These are phyloP conservation scores for Pachyuromys duprasi DNA, from an alignment of 2,797 vertebrate genomes.

Conservation along the genomic window DNA sequence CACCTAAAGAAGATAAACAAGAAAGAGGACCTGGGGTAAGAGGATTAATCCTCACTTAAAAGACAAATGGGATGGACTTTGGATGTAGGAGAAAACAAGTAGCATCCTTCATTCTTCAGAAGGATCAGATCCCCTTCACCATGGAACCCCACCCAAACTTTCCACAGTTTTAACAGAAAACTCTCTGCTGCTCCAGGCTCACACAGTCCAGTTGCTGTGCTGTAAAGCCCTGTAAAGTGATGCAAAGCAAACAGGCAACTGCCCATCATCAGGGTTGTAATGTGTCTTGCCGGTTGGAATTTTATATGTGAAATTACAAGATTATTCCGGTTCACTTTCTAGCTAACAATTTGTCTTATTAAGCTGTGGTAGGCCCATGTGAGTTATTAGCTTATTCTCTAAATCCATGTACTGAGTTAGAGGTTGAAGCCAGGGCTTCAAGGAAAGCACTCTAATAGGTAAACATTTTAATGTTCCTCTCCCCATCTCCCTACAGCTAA, in stretches of 20 bases:
- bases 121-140: not conserved
- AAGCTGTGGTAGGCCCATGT: conserved; percentile 63
- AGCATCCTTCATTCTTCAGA: not conserved
- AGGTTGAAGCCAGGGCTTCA: not conserved
- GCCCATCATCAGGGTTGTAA: conserved; percentile 65
- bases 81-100: too few relatives aligned
- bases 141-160: not conserved
- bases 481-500: accelerated
- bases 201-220: conserved; percentile 4
- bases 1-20: too few relatives aligned
- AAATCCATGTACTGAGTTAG: not conserved
- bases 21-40: too few relatives aligned
- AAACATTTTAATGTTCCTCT: not conserved
- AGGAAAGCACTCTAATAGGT: not conserved
- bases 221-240: conserved; percentile 58
- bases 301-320: conserved; percentile 77
- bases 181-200: conserved; percentile 50
- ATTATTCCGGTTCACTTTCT: conserved; percentile 72
- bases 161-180: conserved; percentile 54
- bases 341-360: conserved; percentile 67
- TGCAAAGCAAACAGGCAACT: conserved; percentile 71
- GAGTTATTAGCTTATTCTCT: conserved; percentile 64
- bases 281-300: conserved; percentile 70
- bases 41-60: too few relatives aligned
- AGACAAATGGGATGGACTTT: too few relatives aligned